Evolutionary conservation across 1,140 invertebrate species (phyloP).

Genomic region (Wiebesia pumilae): DNA sequence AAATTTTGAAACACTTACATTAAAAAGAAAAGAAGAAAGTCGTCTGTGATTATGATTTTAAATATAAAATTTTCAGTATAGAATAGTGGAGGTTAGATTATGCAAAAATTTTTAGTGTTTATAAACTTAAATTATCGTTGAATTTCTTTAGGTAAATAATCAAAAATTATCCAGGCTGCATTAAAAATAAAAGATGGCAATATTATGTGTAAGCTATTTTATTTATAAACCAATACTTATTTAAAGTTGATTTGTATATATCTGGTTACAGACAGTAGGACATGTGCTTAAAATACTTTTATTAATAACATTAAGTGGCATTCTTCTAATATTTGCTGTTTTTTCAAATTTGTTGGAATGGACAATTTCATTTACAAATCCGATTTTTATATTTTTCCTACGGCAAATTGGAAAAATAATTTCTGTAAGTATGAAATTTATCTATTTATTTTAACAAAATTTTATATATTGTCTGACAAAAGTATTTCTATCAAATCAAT

Average conservation of each 20-base stretch:
- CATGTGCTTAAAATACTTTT: slow-evolving; percentile 53
- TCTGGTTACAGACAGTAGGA: slow-evolving; percentile 48
- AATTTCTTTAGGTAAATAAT: background rate
- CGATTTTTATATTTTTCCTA: slow-evolving; percentile 56
- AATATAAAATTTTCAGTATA: background rate
- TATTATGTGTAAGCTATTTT: slow-evolving; percentile 54
- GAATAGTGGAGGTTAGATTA: background rate
- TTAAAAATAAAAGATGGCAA: slow-evolving; percentile 43
- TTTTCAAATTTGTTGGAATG: slow-evolving; percentile 58
- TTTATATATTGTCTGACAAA: background rate
- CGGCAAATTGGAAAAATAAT: slow-evolving; percentile 53
- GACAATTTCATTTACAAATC: slow-evolving; percentile 52
- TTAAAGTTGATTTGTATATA: background rate
- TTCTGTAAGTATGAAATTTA: slow-evolving; percentile 57
- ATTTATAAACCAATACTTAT: background rate
- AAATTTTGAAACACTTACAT: background rate
- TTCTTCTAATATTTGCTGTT: slow-evolving; percentile 54
- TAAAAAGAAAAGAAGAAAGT: background rate
- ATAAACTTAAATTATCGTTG: background rate
- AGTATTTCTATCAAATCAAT: background rate
- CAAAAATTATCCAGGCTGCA: background rate
- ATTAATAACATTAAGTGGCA: slow-evolving; percentile 55
- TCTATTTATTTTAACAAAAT: background rate
- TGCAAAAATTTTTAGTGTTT: background rate
- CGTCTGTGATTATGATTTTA: background rate